Evolutionary conservation across 2,888 invertebrate genomes (phyloP), one percentile per base, ranked within the genome.

Genomic region (Himalopsyche kuldschensis): DNA sequence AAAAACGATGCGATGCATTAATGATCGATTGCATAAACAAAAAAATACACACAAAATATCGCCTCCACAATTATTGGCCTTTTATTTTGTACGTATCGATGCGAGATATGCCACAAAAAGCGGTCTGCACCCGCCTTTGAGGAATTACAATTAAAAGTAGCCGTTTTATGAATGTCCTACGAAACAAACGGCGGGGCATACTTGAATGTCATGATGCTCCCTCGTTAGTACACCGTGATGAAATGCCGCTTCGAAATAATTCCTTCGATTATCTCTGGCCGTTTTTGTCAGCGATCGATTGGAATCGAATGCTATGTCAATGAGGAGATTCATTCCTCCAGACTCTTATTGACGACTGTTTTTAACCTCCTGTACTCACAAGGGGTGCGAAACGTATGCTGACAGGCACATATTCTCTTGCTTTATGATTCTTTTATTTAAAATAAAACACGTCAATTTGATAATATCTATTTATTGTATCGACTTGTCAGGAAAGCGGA

Each of bases 141-240:
- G 75, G 81, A 81, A 81, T 81, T 55, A 78, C 80, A 81, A 81
- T 84, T 80, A 78, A 76, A 77, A 83, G 76, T 30, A 76, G 32
- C 35, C 63, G 31, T 80, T 48, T 82, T 82, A 46, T 75, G 41
- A 75, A 75, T 55, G 32, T 79, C 32, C 17, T 69, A 41, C 79
- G 75, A 47, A 69, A 31, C 32, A 75, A 55, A 79, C 79, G 32
- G 47, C 79, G 48, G 76, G 55, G 48, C 82, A 84, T 15, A 41
- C 15, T 15, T 41, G 41, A 41, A 41, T 41, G 41, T 41, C 41
- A 82, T 79, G 69, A 75, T 69, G 75, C 75, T 15, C 17, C 75
- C 55, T 79, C 84, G 82, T 84, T 84, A 79, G 75, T 30, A 47
- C 79, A 46, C 30, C 84, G 82, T 84, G 84, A 84, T 75, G 79